Base-by-base conservation (phyloP, 2,888 invertebrate species). In the Gymnoscelis rufifasciata region DNA sequence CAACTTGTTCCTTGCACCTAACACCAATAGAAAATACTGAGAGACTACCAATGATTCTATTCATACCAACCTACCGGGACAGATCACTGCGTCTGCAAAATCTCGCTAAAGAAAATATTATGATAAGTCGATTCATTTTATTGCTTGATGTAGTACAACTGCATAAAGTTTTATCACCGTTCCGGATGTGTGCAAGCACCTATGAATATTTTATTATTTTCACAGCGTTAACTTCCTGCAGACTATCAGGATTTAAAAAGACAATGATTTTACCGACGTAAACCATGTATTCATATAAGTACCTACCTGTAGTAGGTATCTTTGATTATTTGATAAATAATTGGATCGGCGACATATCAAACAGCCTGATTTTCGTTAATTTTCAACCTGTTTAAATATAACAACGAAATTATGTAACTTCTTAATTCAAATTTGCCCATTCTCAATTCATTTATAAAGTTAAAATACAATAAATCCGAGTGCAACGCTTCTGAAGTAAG, bases 41-140 rank as follows among this genome's bases (percentile, higher is more conserved):
- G 47, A 43, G 45, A 60, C 62, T 41, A 45, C 60, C 62, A 64
- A n/a, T 68, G 60, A 65, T 68, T 64, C 62, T 64, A 59, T 56
- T 52, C 42, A 53, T 51, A 51, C 52, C 41, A 54, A 50, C 57
- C 49, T 54, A 49, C 56, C 51, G 57, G 55, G 51, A 59, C 47
- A 49, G 44, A 43, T 54, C 53, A 56, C 43, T 39, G 51, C 60
- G 54, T 58, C 57, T 59, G 55, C 51, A 53, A 58, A 60, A 54
- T 55, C 52, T 62, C 59, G 52, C 56, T 61, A 56, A 48, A 59
- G 54, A 59, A 63, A 64, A 48, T 61, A 59, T 62, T 64, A 59
- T 57, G 49, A 59, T 65, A 62, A 56, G 54, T 60, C 56, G 46
- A 59, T 57, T 62, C 54, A 3, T 58, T 65, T 66, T 66, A 66